phyloP scores from a whole-genome alignment of 2,113 vertebrate genomes.

The Petaurus breviceps region DNA sequence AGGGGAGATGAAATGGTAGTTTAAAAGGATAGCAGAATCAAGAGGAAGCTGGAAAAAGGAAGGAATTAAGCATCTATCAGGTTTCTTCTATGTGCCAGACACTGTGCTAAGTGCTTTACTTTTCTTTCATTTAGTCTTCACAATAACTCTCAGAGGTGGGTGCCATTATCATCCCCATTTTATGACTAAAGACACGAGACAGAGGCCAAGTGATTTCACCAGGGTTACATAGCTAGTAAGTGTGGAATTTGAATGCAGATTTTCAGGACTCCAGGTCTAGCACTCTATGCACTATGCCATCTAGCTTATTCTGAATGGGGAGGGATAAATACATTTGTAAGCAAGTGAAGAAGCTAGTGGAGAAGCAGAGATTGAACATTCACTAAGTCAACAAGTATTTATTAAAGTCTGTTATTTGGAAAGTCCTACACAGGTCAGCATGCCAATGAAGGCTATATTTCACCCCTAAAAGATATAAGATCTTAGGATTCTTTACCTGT shows the following conservation, averaged over 20 bases:
- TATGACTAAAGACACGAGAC: background rate
- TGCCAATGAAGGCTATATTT: background rate
- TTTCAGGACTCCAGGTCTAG: background rate
- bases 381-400: background rate
- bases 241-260: background rate
- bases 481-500: background rate
- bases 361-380: background rate
- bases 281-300: background rate
- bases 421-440: background rate
- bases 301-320: background rate
- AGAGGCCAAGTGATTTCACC: background rate
- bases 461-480: background rate
- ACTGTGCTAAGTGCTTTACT: background rate
- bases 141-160: background rate
- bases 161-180: background rate
- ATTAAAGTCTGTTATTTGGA: background rate
- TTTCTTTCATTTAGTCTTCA: background rate
- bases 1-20: background rate
- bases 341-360: background rate
- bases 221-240: background rate
- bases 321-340: background rate
- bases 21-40: background rate
- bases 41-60: background rate
- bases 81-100: background rate
- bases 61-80: background rate